Percentiles rank a stretch among this genome's conserved stretches.
These are phyloP conservation scores for Leuctra nigra DNA, from an alignment of 2,888 invertebrate species.

Conservation along the genomic window DNA sequence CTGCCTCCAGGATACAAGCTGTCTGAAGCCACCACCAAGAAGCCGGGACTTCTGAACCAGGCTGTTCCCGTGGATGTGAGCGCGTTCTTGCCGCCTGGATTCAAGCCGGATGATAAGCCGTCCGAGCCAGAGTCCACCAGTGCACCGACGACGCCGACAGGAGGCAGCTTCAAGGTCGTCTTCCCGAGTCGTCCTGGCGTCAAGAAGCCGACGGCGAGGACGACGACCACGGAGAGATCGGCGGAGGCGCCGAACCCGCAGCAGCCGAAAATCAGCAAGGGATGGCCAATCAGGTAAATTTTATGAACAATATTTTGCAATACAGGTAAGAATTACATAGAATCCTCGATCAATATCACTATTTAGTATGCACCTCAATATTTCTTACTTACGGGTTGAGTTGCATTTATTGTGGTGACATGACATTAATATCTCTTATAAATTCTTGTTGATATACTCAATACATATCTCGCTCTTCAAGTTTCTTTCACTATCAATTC, in stretches of 20 bases:
- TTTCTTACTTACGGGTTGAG: too few relatives aligned
- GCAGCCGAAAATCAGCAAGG: constrained; percentile 68
- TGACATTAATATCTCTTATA: too few relatives aligned
- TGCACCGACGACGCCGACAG: constrained; percentile 33
- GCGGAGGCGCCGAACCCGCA: constrained; percentile 45
- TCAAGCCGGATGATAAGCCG: constrained; percentile 36
- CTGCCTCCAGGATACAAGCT: constrained; percentile 56
- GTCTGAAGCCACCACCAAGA: constrained; percentile 14
- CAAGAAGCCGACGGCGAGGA: constrained; percentile 51
- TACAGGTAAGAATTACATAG: too few relatives aligned
- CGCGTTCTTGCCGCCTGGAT: constrained; percentile 58
- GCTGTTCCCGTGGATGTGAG: constrained; percentile 39
- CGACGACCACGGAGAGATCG: constrained; percentile 50
- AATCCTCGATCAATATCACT: too few relatives aligned
- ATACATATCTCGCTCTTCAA: too few relatives aligned
- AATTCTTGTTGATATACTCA: too few relatives aligned
- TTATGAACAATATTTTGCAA: too few relatives aligned
- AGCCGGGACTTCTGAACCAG: constrained; percentile 19
- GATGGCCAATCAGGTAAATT: constrained; percentile 72
- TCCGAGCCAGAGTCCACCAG: not conserved
- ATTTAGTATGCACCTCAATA: too few relatives aligned
- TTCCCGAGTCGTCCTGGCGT: constrained; percentile 73
- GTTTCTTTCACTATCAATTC: too few relatives aligned
- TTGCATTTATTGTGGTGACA: too few relatives aligned
- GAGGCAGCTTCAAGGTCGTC: constrained; percentile 56